Base-by-base conservation (phyloP, 2,888 invertebrate species). In the Isotomurus palustris region DNA sequence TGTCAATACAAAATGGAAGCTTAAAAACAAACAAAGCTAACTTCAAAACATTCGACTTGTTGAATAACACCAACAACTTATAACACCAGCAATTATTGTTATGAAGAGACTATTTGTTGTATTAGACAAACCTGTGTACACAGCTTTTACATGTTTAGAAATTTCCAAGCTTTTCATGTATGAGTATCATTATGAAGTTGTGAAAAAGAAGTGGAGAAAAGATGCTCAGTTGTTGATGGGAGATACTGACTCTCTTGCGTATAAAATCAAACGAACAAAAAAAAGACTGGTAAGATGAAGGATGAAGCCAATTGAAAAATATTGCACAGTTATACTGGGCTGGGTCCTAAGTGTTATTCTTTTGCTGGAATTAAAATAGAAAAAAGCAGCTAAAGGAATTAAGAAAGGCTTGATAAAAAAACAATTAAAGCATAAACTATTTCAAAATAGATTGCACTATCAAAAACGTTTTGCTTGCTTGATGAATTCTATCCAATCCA, bases 261-360 rank as follows among this genome's bases (percentile, higher is more conserved):
- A 62, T 41, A 17, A 51, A 3, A 60, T 62, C 19, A 8, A 50
- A 14, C 25, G 25, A 68, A 70, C 49, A 66, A 67, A 48, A 70
- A 70, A 45, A 55, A 56, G 2, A 17, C 69, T 0, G 70, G 71
- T 0, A 67, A 67, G 36, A 62, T 70, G 59, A 72, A 72, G 50
- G 71, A 73, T 44, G 71, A 71, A 50, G 53, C 47, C 5, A 51
- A 53, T 17, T 63, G 62, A 2, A 45, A 48, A 22, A 58, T 62
- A 25, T 56, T 67, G 32, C 27, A 53, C 0, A 61, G 67, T 38
- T 71, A 68, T 59, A 56, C 66, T 3, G 70, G 71, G 6, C 51
- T 72, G 6, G 57, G 48, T 14, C 56, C 64, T 22, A 64, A 64
- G 48, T 8, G 52, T 22, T 64, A 64, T 54, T 52, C 43, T 2